Conservation (phyloP, 1,140 invertebrate genomes). For the Trialeurodes vaporariorum region DNA sequence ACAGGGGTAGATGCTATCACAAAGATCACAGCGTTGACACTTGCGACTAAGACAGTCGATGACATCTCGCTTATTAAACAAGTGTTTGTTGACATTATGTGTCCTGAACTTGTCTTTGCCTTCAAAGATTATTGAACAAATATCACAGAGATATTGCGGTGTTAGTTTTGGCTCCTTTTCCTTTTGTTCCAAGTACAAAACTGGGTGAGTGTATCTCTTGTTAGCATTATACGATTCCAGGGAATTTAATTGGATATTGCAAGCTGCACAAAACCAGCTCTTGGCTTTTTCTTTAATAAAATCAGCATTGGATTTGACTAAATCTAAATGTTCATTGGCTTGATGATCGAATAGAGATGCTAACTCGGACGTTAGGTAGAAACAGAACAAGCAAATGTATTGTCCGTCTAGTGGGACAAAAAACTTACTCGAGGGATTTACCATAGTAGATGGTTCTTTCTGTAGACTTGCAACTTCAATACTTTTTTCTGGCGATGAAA, state of each 20-base stretch:
- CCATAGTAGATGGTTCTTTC: too few species aligned
- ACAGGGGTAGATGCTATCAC: not conserved
- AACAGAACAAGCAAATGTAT: not conserved
- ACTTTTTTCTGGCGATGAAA: too few species aligned
- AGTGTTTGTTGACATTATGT: not conserved
- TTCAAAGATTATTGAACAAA: not conserved
- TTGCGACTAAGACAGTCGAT: not conserved
- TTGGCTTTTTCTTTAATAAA: not conserved
- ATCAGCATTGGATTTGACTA: slow-evolving; percentile 5
- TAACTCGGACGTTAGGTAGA: not conserved
- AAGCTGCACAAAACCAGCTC: not conserved
- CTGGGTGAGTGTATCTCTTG: not conserved
- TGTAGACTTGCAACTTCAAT: too few species aligned
- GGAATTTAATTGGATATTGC: not conserved
- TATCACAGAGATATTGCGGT: not conserved
- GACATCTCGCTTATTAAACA: not conserved
- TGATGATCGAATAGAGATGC: not conserved
- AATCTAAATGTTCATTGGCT: not conserved
- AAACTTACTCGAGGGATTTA: too few species aligned
- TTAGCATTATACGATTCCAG: not conserved
- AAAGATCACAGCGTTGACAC: not conserved
- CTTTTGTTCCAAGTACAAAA: not conserved
- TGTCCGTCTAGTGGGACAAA: too few species aligned
- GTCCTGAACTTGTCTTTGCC: not conserved
- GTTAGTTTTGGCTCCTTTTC: not conserved